Evolutionary conservation across 35 echinoderm and acorn worm genomes (phyloP).

Genomic region (Lytechinus variegatus): DNA sequence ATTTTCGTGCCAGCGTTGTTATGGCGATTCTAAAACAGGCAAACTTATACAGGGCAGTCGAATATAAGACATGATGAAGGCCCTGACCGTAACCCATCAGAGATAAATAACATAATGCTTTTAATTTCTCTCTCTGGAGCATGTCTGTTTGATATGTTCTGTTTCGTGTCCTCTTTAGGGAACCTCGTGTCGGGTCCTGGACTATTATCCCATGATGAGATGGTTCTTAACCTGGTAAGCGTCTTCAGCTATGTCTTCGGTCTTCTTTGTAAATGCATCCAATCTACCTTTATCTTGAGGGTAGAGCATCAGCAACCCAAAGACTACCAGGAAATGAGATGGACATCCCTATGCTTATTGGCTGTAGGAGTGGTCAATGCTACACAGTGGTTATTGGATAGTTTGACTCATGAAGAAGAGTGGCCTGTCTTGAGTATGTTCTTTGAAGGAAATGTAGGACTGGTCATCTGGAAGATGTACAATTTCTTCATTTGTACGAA

Average conservation of each 20-base stretch:
- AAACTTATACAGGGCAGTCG: neutral
- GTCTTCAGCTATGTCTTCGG: neutral
- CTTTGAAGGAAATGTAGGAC: neutral
- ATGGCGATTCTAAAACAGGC: neutral
- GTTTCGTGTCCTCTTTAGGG: neutral
- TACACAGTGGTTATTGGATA: slow-evolving; percentile 5
- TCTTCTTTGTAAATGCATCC: neutral
- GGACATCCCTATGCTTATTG: neutral
- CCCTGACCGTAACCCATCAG: no score
- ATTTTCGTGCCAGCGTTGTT: neutral
- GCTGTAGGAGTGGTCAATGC: neutral
- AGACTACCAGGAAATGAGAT: neutral
- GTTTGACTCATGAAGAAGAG: neutral
- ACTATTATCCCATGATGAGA: neutral
- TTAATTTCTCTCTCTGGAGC: neutral
- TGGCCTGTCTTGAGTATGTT: slow-evolving; percentile 25
- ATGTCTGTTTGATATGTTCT: neutral
- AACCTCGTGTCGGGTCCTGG: neutral
- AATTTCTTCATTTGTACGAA: neutral
- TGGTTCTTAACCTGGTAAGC: neutral
- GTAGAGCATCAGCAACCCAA: neutral
- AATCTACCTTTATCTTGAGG: neutral
- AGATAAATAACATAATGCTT: neutral
- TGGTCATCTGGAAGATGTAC: neutral
- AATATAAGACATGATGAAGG: neutral